Evolutionary conservation across 2,888 invertebrate species (phyloP).

Genomic region (Microctonus aethiopoides): DNA sequence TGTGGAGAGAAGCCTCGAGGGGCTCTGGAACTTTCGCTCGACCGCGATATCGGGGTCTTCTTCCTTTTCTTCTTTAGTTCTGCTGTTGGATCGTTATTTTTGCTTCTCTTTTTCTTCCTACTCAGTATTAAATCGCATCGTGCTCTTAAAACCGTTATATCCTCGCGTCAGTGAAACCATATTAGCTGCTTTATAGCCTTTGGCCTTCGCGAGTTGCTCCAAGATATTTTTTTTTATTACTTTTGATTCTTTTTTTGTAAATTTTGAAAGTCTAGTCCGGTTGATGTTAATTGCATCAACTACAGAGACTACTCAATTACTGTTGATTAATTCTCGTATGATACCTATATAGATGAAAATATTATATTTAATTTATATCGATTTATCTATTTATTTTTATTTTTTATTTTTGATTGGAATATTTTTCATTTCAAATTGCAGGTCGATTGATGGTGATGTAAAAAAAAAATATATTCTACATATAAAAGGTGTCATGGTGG

Average conservation of each 20-base stretch:
- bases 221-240: neutral
- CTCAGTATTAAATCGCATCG: conserved; percentile 15
- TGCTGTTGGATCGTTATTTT: conserved; percentile 22
- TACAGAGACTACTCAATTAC: neutral
- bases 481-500: neutral
- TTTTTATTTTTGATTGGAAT: neutral
- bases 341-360: neutral
- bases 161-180: neutral
- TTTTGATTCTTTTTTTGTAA: neutral
- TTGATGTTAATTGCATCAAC: too few relatives aligned
- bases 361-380: neutral
- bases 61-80: conserved; percentile 24
- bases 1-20: conserved; percentile 45
- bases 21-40: conserved; percentile 59
- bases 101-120: conserved; percentile 28
- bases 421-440: neutral
- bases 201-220: neutral
- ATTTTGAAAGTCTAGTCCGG: neutral
- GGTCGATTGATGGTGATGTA: neutral
- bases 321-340: neutral
- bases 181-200: neutral
- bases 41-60: conserved; percentile 44
- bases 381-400: neutral
- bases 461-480: neutral
- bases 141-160: conserved; percentile 38